These are phyloP conservation scores for Allolobophora icterica DNA, from an alignment of 2,888 invertebrate species.

Conservation along the genomic window DNA sequence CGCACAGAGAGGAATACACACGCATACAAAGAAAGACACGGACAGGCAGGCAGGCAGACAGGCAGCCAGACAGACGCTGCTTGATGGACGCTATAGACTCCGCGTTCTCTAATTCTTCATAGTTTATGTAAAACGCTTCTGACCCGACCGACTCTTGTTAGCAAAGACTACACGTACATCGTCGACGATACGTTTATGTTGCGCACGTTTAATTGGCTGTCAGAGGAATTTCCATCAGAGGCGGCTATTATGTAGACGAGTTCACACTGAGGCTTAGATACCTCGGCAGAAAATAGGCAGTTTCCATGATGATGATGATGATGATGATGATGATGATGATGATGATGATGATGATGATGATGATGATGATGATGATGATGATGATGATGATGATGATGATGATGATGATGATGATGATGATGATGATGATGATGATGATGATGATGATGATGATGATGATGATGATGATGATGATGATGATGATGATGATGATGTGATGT, in stretches of 20 bases:
- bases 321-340: slow-evolving; percentile 33
- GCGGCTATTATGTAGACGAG: background rate
- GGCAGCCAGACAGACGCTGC: background rate
- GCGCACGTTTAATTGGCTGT: slow-evolving; percentile 1
- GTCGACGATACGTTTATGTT: background rate
- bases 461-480: slow-evolving; percentile 31
- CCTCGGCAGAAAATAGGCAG: no score
- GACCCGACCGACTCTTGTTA: background rate
- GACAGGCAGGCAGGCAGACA: background rate
- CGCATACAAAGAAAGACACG: no score
- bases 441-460: slow-evolving; percentile 26
- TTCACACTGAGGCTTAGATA: no score
- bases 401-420: slow-evolving; percentile 6
- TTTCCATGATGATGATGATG: background rate
- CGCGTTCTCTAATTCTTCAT: background rate
- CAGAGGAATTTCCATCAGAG: background rate
- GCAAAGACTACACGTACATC: background rate
- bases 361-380: slow-evolving; percentile 1
- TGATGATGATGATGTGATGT: slow-evolving; percentile 19
- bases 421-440: slow-evolving; percentile 20
- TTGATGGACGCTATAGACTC: background rate
- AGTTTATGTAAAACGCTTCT: background rate
- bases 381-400: slow-evolving; percentile 22
- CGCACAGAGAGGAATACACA: background rate
- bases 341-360: slow-evolving; percentile 30